Evolutionary conservation across 2,888 invertebrate genomes (phyloP).

Genomic region (Aphidoletes aphidimyza): DNA sequence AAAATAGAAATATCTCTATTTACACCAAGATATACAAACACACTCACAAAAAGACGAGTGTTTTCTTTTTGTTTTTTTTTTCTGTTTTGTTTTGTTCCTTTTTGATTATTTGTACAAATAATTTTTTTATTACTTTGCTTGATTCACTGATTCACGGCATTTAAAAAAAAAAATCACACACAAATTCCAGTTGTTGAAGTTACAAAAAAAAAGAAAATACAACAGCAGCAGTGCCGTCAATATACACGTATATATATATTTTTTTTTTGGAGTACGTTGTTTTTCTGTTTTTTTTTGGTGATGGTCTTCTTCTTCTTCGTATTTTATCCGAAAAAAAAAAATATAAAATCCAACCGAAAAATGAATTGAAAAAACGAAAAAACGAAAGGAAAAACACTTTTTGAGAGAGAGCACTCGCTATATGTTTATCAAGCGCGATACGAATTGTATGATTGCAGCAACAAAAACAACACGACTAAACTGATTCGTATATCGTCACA

Average conservation of each 20-base stretch:
- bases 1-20: background rate
- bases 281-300: too few relatives aligned
- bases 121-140: background rate
- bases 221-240: slow-evolving; percentile 7
- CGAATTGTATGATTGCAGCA: slow-evolving; percentile 52
- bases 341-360: background rate
- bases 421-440: slow-evolving; percentile 43
- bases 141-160: slow-evolving; percentile 14
- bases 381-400: background rate
- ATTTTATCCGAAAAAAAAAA: too few relatives aligned
- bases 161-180: too few relatives aligned
- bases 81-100: background rate
- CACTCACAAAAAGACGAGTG: background rate
- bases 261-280: background rate
- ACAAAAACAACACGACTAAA: slow-evolving; percentile 52
- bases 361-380: background rate
- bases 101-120: background rate
- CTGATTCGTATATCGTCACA: background rate
- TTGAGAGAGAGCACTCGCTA: slow-evolving; percentile 3
- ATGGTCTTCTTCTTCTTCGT: too few relatives aligned
- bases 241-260: background rate
- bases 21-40: background rate
- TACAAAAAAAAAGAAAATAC: background rate
- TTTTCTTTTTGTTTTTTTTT: background rate
- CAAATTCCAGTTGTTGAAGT: too few relatives aligned